phyloP scores from a whole-genome alignment of 1,140 invertebrate genomes.

The Caerostris darwini region DNA sequence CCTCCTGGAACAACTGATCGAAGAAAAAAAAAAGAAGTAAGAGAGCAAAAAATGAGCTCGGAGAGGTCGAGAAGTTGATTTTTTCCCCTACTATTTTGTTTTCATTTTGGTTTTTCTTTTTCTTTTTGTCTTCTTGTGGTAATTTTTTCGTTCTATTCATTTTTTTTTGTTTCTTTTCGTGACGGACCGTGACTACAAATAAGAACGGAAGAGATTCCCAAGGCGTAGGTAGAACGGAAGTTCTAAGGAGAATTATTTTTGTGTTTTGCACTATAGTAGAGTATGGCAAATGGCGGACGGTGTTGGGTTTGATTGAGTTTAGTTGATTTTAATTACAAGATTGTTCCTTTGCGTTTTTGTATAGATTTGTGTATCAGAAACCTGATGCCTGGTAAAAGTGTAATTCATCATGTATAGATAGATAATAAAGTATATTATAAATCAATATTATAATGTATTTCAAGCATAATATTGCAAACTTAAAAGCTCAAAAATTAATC shows the following conservation, averaged over 20 bases:
- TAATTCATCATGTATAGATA: too few relatives aligned
- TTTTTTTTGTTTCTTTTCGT: neutral
- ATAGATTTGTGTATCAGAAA: too few relatives aligned
- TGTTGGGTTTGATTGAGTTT: neutral
- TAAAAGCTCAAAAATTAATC: too few relatives aligned
- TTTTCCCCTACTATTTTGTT: neutral
- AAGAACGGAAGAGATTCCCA: slow-evolving; percentile 5
- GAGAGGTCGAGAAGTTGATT: slow-evolving; percentile 24
- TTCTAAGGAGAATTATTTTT: neutral
- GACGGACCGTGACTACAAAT: slow-evolving; percentile 41
- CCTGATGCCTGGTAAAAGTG: too few relatives aligned
- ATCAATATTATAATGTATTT: too few relatives aligned
- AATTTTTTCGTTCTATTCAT: neutral
- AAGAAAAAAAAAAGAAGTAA: neutral
- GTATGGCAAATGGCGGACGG: neutral
- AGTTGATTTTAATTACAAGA: too few relatives aligned
- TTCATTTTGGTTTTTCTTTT: neutral
- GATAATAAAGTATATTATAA: too few relatives aligned
- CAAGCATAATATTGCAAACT: too few relatives aligned
- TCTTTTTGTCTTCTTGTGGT: neutral
- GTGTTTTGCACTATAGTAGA: neutral
- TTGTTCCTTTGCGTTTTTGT: too few relatives aligned
- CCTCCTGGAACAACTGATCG: neutral
- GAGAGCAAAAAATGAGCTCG: slow-evolving; percentile 4
- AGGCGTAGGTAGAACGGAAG: neutral